A percentile compares a stretch with the other conserved stretches of the same genome.
phyloP scores from a whole-genome alignment of 2,888 invertebrate species.

The Aricia artaxerxes region DNA sequence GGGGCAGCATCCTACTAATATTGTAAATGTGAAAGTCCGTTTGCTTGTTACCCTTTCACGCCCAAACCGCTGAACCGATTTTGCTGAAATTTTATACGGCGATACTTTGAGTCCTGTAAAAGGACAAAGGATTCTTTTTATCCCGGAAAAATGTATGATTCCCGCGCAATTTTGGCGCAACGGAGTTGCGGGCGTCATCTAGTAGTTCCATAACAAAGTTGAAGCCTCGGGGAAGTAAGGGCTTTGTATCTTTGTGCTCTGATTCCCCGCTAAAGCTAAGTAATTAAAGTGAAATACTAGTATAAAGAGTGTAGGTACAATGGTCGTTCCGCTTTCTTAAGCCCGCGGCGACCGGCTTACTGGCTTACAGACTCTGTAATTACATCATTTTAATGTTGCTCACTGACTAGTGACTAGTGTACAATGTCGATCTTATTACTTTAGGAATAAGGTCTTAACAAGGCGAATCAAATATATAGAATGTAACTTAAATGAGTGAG shows the following conservation, averaged over 20 bases:
- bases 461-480: too few relatives aligned
- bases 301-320: background rate
- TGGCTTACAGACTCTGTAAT: slow-evolving; percentile 3
- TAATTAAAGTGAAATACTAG: background rate
- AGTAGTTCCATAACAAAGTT: background rate
- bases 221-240: background rate
- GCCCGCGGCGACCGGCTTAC: slow-evolving; percentile 7
- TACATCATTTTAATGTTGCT: slow-evolving; percentile 19
- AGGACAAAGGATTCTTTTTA: too few relatives aligned
- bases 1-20: too few relatives aligned
- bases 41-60: too few relatives aligned
- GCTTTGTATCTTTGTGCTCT: background rate
- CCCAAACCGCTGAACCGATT: too few relatives aligned
- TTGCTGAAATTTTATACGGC: too few relatives aligned
- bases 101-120: too few relatives aligned
- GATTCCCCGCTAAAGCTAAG: background rate
- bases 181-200: too few relatives aligned
- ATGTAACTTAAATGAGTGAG: too few relatives aligned
- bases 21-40: too few relatives aligned
- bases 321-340: slow-evolving; percentile 23
- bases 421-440: background rate
- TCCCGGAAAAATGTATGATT: too few relatives aligned
- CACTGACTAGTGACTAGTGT: background rate
- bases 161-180: too few relatives aligned
- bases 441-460: background rate